phyloP scores from a whole-genome alignment of 2,888 invertebrate genomes.

The Drosophila borealis region DNA sequence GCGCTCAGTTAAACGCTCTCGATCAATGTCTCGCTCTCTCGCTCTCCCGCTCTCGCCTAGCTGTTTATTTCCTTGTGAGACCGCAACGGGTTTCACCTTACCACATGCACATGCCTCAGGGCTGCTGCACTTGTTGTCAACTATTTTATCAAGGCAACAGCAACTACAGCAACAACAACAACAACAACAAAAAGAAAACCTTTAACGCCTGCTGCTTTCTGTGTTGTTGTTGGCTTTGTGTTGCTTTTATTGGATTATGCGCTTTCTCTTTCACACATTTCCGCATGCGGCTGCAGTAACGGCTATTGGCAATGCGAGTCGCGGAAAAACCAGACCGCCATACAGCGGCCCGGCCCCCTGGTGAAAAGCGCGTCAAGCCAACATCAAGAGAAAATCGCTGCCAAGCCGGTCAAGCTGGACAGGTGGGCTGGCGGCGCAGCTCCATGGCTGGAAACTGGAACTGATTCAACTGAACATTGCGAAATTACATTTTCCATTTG shows the following conservation, averaged over 20 bases:
- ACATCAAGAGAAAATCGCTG: constrained; percentile 55
- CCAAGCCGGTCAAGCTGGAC: constrained; percentile 66
- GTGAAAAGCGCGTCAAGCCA: constrained; percentile 49
- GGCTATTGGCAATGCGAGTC: constrained; percentile 40
- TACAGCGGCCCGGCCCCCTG: neutral
- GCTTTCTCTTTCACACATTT: constrained; percentile 79
- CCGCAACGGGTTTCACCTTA: constrained; percentile 56
- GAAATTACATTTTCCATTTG: constrained; percentile 40
- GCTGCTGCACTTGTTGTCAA: constrained; percentile 68
- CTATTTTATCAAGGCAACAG: constrained; percentile 40
- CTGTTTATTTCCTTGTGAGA: constrained; percentile 26
- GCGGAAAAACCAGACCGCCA: constrained; percentile 67
- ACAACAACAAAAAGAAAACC: constrained; percentile 12
- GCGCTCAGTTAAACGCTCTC: constrained; percentile 12
- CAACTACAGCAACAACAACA: neutral
- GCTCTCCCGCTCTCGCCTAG: neutral
- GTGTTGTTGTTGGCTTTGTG: constrained; percentile 21
- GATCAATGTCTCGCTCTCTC: constrained; percentile 4
- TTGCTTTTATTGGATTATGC: constrained; percentile 72
- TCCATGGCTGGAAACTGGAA: constrained; percentile 44
- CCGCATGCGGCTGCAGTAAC: constrained; percentile 57
- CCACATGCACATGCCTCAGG: constrained; percentile 55
- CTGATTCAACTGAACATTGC: constrained; percentile 31
- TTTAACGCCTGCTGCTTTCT: constrained; percentile 28
- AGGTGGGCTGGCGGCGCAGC: constrained; percentile 2